phyloP scores from a whole-genome alignment of 2,797 vertebrate species.

The Hylomyscus alleni region DNA sequence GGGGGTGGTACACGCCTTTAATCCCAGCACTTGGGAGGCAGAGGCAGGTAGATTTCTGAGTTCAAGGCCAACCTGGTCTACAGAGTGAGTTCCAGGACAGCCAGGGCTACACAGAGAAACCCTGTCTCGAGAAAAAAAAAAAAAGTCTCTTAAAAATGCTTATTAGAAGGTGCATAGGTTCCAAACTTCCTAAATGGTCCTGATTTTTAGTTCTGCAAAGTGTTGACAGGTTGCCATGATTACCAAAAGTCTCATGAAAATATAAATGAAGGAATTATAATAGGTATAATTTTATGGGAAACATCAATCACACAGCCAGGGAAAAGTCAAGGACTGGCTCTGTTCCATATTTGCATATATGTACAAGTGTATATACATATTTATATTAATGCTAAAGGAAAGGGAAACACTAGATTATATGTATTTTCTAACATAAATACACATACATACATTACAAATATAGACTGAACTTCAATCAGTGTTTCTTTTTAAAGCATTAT shows the following conservation, averaged over 20 bases:
- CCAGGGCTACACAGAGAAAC: too few relatives aligned
- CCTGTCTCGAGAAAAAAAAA: too few relatives aligned
- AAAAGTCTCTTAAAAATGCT: not conserved
- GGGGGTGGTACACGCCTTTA: too few relatives aligned
- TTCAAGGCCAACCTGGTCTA: too few relatives aligned
- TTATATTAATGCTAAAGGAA: not conserved
- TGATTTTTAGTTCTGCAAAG: not conserved
- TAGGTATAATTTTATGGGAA: not conserved
- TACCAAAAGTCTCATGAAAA: not conserved
- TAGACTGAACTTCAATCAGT: not conserved
- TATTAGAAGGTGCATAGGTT: not conserved
- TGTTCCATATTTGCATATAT: not conserved
- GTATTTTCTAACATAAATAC: not conserved
- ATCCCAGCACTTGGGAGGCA: too few relatives aligned
- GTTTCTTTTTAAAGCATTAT: not conserved
- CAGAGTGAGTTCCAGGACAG: too few relatives aligned
- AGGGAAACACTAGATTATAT: not conserved
- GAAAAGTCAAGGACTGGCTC: not conserved
- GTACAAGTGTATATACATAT: not conserved
- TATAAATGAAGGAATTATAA: not conserved
- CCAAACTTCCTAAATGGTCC: not conserved
- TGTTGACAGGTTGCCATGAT: not conserved
- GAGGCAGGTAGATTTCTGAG: too few relatives aligned
- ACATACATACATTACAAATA: not conserved
- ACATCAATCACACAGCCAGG: not conserved